Conservation (phyloP, 2,797 vertebrate species). For the Mus minutoides region DNA sequence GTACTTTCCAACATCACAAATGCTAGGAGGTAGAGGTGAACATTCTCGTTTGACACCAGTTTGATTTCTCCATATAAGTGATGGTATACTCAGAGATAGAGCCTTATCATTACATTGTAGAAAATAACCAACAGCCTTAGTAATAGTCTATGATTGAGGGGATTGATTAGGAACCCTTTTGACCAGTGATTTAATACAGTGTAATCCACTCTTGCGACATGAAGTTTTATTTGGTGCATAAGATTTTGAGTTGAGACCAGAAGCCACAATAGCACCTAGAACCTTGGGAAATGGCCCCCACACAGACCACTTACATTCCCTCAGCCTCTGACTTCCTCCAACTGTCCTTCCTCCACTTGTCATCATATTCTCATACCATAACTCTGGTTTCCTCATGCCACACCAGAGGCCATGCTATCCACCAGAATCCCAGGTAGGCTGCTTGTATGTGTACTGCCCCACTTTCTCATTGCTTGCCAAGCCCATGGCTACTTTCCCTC, state of each 20-base stretch:
- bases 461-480: neutral
- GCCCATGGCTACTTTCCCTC: neutral
- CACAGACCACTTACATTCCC: neutral
- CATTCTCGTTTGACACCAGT: neutral
- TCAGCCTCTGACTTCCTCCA: neutral
- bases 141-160: neutral
- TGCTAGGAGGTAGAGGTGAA: neutral
- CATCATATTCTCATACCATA: neutral
- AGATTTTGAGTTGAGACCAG: neutral
- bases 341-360: neutral
- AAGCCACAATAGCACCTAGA: neutral
- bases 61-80: neutral
- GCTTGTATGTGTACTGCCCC: neutral
- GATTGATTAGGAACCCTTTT: neutral
- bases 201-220: neutral
- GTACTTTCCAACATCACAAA: neutral
- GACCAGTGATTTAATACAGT: neutral
- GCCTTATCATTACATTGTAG: neutral
- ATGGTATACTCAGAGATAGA: neutral
- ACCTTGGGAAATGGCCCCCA: neutral
- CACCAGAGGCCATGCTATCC: neutral
- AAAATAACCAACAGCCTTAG: neutral
- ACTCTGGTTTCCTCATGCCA: neutral
- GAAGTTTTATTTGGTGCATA: neutral
- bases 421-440: neutral